These are phyloP conservation scores for Ylistrum balloti DNA, from an alignment of 1,140 invertebrate species.

Conservation along the genomic window DNA sequence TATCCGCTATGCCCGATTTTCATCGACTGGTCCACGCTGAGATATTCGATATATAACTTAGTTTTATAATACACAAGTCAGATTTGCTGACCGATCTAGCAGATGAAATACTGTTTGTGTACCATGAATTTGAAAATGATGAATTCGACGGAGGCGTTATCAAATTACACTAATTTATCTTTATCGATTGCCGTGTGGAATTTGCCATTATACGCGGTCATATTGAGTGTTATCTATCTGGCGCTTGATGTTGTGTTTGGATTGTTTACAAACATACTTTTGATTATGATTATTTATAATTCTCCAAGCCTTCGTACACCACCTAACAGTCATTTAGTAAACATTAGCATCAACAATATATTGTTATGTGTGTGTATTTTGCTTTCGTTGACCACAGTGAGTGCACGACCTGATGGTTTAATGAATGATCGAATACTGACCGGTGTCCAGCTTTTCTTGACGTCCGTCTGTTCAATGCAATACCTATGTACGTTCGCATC, in stretches of 20 bases:
- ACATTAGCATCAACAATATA: conserved; percentile 74
- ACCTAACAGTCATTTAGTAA: conserved; percentile 75
- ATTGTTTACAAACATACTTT: conserved; percentile 64
- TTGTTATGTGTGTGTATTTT: conserved; percentile 68
- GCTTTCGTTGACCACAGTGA: conserved; percentile 60
- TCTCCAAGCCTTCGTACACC: conserved; percentile 74
- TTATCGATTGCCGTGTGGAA: conserved; percentile 48
- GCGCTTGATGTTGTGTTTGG: conserved; percentile 56
- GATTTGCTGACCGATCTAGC: too few relatives aligned
- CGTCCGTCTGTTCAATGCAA: conserved; percentile 67
- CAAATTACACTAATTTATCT: neutral
- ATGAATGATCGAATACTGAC: conserved; percentile 51
- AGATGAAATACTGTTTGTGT: too few relatives aligned
- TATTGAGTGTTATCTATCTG: conserved; percentile 65
- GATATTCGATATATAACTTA: too few relatives aligned
- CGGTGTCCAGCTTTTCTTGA: conserved; percentile 71
- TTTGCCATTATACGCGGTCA: conserved; percentile 48
- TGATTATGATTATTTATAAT: conserved; percentile 67
- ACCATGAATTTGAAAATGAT: neutral
- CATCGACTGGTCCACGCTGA: too few relatives aligned
- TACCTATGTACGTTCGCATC: conserved; percentile 74
- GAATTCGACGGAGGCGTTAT: neutral
- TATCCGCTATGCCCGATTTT: too few relatives aligned
- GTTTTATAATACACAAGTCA: too few relatives aligned
- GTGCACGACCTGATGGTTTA: conserved; percentile 52